These are phyloP conservation scores for Nephotettix cincticeps DNA, from an alignment of 1,140 invertebrate genomes.

Conservation along the genomic window DNA sequence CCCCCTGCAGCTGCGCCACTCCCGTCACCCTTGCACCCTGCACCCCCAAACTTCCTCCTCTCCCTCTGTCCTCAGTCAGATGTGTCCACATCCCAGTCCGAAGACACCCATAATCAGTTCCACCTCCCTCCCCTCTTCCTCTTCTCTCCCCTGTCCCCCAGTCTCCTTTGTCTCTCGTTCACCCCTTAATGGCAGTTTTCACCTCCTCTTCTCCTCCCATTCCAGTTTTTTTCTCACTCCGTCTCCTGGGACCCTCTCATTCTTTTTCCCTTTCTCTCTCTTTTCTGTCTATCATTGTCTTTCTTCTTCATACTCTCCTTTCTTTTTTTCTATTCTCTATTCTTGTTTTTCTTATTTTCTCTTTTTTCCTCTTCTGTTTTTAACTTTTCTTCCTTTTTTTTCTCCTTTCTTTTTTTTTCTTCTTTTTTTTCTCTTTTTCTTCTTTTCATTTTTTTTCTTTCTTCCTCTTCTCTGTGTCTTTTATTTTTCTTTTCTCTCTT, in stretches of 20 bases:
- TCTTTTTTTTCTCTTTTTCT: neutral
- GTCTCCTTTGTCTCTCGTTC: neutral
- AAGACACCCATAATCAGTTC: too few relatives aligned
- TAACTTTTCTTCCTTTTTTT: neutral
- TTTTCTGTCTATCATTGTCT: conserved; percentile 1
- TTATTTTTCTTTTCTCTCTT: too few relatives aligned
- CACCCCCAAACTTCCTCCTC: too few relatives aligned
- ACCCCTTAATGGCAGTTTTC: neutral
- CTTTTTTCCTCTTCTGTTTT: too few relatives aligned
- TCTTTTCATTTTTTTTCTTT: neutral
- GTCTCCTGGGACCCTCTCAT: neutral
- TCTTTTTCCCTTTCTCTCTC: neutral
- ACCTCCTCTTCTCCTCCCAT: neutral
- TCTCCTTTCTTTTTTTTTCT: neutral
- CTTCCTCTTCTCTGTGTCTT: too few relatives aligned
- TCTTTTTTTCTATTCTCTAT: neutral
- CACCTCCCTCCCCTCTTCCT: too few relatives aligned
- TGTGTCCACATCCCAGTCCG: too few relatives aligned
- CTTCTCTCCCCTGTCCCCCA: too few relatives aligned
- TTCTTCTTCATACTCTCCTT: neutral
- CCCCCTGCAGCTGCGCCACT: too few relatives aligned
- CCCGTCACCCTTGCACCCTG: too few relatives aligned
- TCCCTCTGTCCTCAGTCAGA: too few relatives aligned
- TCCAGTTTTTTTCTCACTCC: conserved; percentile 9
- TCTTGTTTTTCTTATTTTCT: neutral